Evolutionary conservation across 1,140 invertebrate genomes (phyloP).

Genomic region (Nephotettix cincticeps): DNA sequence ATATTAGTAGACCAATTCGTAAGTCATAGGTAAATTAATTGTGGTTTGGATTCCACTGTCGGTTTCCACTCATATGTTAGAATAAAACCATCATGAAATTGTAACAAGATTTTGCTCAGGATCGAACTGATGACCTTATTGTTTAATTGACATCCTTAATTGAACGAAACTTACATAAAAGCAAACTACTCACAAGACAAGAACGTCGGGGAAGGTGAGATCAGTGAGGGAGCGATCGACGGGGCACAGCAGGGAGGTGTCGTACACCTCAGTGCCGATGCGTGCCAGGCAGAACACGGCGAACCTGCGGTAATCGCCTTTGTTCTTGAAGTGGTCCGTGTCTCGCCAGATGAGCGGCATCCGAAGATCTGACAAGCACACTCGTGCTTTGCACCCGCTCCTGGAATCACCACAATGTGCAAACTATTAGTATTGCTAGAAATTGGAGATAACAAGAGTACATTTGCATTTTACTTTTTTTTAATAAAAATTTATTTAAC

Average conservation of each 20-base stretch:
- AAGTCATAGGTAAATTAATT: no score
- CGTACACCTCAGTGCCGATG: slow-evolving; percentile 67
- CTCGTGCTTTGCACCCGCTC: slow-evolving; percentile 45
- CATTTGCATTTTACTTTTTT: no score
- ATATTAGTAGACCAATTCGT: no score
- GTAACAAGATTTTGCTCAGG: no score
- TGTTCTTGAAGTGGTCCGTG: slow-evolving; percentile 72
- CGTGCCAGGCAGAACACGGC: slow-evolving; percentile 69
- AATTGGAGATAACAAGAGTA: no score
- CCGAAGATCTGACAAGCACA: slow-evolving; percentile 62
- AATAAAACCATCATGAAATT: no score
- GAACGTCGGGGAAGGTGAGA: slow-evolving; percentile 66
- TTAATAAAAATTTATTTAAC: no score
- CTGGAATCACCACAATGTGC: no score
- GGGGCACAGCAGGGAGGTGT: slow-evolving; percentile 64
- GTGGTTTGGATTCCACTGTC: slow-evolving; percentile 17
- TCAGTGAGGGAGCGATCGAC: slow-evolving; percentile 70
- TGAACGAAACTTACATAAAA: no score
- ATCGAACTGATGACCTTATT: no score
- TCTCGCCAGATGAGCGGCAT: slow-evolving; percentile 74
- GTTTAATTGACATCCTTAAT: no score
- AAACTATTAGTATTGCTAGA: no score
- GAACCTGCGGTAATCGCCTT: slow-evolving; percentile 68
- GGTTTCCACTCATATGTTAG: background rate
- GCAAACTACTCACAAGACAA: slow-evolving; percentile 63